Evolutionary conservation across 2,888 invertebrate genomes (phyloP).

Genomic region (Protodeltote pygarga): DNA sequence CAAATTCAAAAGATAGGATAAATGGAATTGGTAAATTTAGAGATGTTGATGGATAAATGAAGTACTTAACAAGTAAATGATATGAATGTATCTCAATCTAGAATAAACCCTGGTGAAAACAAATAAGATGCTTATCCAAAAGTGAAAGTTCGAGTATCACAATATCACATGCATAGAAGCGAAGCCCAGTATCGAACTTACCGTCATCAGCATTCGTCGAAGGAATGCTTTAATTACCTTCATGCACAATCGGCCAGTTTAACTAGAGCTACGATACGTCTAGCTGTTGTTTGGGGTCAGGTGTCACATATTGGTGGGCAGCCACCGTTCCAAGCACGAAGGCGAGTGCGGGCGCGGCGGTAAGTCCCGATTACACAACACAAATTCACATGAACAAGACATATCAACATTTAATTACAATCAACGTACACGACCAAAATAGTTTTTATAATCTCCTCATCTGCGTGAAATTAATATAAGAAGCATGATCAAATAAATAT

Average conservation of each 20-base stretch:
- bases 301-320: slow-evolving; percentile 78
- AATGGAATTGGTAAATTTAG: no score
- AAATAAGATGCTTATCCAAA: slow-evolving; percentile 34
- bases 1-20: not conserved
- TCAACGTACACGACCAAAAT: slow-evolving; percentile 85
- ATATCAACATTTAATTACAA: slow-evolving; percentile 75
- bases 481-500: slow-evolving; percentile 75
- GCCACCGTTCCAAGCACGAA: slow-evolving; percentile 78
- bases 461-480: slow-evolving; percentile 72
- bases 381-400: slow-evolving; percentile 87
- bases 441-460: slow-evolving; percentile 78
- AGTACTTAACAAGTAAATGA: slow-evolving; percentile 10
- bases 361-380: slow-evolving; percentile 81
- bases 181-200: slow-evolving; percentile 76
- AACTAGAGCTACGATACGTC: slow-evolving; percentile 80
- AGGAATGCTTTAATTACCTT: slow-evolving; percentile 82
- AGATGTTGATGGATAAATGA: not conserved
- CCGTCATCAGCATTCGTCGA: slow-evolving; percentile 80
- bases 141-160: slow-evolving; percentile 45
- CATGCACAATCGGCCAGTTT: slow-evolving; percentile 78
- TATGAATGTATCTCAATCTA: slow-evolving; percentile 13
- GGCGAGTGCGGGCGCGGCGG: slow-evolving; percentile 83
- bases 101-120: slow-evolving; percentile 6
- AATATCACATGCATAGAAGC: slow-evolving; percentile 60
- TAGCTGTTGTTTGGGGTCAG: slow-evolving; percentile 73